Conservation (phyloP, 2,797 vertebrate genomes). For the Ctenochaetus hawaiiensis region DNA sequence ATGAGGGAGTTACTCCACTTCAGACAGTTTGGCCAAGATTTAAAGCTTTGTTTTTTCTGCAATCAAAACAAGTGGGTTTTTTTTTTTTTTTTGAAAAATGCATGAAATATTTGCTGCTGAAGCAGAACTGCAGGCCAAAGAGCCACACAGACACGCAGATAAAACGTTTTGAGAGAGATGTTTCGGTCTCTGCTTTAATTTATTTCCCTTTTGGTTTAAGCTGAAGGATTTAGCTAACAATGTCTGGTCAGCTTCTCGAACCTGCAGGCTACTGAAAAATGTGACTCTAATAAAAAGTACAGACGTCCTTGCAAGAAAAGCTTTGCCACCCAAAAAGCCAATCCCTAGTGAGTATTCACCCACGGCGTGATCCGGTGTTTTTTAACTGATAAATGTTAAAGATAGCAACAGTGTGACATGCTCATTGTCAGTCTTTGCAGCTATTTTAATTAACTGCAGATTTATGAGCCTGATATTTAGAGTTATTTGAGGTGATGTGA, state of each 20-base stretch:
- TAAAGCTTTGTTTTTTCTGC: conserved; percentile 31
- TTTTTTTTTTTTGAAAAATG: neutral
- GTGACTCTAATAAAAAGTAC: neutral
- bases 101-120: conserved; percentile 25
- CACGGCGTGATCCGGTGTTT: neutral
- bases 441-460: conserved; percentile 52
- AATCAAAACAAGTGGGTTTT: conserved; percentile 34
- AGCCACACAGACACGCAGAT: neutral
- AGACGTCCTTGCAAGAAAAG: neutral
- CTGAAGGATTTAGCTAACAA: conserved; percentile 26
- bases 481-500: conserved; percentile 3
- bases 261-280: conserved; percentile 5
- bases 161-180: neutral
- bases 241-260: conserved; percentile 34
- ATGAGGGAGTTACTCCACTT: conserved; percentile 25
- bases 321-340: neutral
- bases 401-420: neutral
- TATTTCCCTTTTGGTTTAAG: conserved; percentile 30
- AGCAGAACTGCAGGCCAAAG: neutral
- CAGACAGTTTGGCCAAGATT: conserved; percentile 35
- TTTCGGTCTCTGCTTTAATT: neutral
- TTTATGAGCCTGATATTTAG: conserved; percentile 41
- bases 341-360: neutral
- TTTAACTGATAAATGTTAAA: neutral
- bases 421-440: conserved; percentile 1